Evolutionary conservation across 2,888 invertebrate genomes (phyloP).

Genomic region (Amphimallon solstitiale): DNA sequence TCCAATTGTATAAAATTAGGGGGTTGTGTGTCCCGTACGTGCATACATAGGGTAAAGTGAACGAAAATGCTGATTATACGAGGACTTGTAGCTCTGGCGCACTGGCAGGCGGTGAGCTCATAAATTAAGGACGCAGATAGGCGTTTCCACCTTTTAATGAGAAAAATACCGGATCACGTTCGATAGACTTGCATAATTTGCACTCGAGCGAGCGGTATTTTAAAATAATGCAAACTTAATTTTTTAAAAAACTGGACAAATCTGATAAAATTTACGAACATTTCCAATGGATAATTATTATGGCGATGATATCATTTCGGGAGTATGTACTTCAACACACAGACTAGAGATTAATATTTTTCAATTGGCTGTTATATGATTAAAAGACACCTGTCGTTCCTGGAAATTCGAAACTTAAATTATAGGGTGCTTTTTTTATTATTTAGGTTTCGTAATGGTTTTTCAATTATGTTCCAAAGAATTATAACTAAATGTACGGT

Average conservation of each 20-base stretch:
- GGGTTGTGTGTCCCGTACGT: slow-evolving; percentile 12
- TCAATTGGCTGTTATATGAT: no score
- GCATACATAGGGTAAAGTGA: neutral
- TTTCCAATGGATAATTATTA: neutral
- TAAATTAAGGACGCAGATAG: slow-evolving; percentile 24
- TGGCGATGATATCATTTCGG: no score
- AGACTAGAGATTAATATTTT: no score
- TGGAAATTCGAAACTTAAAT: no score
- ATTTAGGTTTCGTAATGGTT: no score
- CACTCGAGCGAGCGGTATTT: slow-evolving; percentile 2
- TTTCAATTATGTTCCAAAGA: no score
- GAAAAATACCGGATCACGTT: slow-evolving; percentile 26
- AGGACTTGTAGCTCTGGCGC: neutral
- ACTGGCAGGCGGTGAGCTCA: neutral
- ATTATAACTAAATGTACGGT: no score
- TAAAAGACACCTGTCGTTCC: no score
- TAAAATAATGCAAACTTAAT: neutral
- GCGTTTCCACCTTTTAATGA: slow-evolving; percentile 23
- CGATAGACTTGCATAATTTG: slow-evolving; percentile 17
- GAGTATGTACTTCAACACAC: no score
- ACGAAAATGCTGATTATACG: neutral
- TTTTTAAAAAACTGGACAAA: slow-evolving; percentile 10
- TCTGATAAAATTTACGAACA: slow-evolving; percentile 11
- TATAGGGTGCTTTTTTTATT: no score
- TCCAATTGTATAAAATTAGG: slow-evolving; percentile 25